Evolutionary conservation across 2,888 invertebrate genomes (phyloP).

Genomic region (Panopea generosa): DNA sequence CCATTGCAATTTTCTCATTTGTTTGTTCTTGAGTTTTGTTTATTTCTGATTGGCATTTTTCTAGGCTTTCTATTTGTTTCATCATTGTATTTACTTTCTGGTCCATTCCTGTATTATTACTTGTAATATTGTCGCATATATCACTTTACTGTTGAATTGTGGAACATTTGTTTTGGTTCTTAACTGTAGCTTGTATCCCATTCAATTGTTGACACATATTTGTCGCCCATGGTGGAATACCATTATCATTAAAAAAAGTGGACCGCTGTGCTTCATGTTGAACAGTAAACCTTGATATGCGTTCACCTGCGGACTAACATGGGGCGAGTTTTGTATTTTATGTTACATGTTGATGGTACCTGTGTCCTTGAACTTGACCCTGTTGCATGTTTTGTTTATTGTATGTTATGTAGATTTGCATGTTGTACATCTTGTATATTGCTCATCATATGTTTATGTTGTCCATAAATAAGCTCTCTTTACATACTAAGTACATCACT

Average conservation of each 20-base stretch:
- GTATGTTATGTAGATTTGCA: neutral
- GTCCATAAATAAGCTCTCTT: neutral
- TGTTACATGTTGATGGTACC: neutral
- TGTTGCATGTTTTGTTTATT: no score
- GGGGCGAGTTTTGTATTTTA: neutral
- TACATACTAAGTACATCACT: neutral
- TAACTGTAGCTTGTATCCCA: neutral
- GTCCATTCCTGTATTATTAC: neutral
- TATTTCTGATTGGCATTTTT: neutral
- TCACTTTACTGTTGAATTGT: constrained; percentile 18
- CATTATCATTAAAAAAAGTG: neutral
- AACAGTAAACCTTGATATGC: neutral
- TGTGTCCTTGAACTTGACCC: neutral
- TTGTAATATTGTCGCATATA: constrained; percentile 23
- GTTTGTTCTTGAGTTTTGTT: neutral
- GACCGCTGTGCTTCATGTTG: neutral
- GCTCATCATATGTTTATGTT: neutral
- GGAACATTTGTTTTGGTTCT: constrained; percentile 1
- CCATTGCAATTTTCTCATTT: constrained; percentile 14
- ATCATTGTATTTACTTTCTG: neutral
- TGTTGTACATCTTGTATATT: neutral
- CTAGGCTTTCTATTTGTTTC: neutral
- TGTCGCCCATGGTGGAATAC: neutral
- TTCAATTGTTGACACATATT: constrained; percentile 8
- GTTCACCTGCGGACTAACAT: neutral